Evolutionary conservation across 1,140 invertebrate genomes (phyloP), one percentile per base, ranked within the genome.

Genomic region (Lordiphosa collinella): DNA sequence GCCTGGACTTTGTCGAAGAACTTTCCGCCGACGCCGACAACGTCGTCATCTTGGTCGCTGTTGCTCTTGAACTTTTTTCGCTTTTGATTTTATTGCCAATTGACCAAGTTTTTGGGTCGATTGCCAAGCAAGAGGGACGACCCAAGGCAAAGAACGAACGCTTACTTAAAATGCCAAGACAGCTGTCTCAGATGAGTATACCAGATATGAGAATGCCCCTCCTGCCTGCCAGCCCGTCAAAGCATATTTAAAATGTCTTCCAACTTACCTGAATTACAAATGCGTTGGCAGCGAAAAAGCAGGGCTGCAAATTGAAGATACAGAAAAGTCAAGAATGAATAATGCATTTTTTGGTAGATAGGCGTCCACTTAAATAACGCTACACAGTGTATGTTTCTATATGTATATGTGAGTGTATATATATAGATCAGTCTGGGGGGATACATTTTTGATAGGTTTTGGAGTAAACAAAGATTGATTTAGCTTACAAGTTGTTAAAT

Each of bases 81-180:
- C 78, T 82, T 82, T 82, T 82, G 78, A 82, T 82, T 82, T 82
- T 82, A 82, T 82, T 82, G 76, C 78, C 76, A 82, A 76, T 82
- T 80, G 76, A 84, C 71, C 78, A 80, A 80, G 41, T 80, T 80
- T 80, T 80, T 80, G 78, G 76, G 71, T 80, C 71, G 71, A 76
- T 84, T 80, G 76, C 58, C 78, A 50, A 57, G 49, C 52, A 44
- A 59, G 51, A 51, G 13, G 34, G n/a, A 47, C 10, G 11, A 43
- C n/a, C 8, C 2, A 38, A 14, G 43, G 25, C 47, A 47, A 25
- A 4, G 13, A 6, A n/a, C 34, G 35, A 48, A 25, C 36, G 50
- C 60, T 58, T 48, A 63, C 61, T 59, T 65, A 58, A 73, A 66
- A 72, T 65, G 70, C 62, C 62, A 49, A 49, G 56, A 62, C 73